These are phyloP conservation scores for Cotesia typhae DNA, from an alignment of 1,140 invertebrate species.

Conservation along the genomic window DNA sequence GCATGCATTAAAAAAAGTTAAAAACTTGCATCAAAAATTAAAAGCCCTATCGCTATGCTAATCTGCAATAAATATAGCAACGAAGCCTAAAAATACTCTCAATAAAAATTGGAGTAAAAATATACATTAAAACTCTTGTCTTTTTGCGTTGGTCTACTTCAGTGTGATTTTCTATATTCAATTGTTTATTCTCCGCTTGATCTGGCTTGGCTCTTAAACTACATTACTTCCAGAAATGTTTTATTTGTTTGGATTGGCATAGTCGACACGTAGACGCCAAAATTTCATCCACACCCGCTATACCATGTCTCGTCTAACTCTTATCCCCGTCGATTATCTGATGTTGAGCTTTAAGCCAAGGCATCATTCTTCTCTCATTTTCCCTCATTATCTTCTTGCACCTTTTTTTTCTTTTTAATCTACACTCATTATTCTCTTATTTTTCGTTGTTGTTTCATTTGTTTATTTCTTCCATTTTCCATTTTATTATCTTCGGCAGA, in stretches of 20 bases:
- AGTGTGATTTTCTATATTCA: background rate
- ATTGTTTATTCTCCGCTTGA: background rate
- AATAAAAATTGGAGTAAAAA: too few species aligned
- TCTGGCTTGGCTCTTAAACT: slow-evolving; percentile 5
- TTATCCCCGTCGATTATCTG: background rate
- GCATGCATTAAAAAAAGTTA: too few species aligned
- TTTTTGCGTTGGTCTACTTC: background rate
- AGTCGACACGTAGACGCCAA: slow-evolving; percentile 8
- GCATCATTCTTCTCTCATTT: background rate
- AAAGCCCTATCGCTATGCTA: too few species aligned
- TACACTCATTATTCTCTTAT: too few species aligned
- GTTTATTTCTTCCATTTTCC: too few species aligned
- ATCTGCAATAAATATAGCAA: too few species aligned
- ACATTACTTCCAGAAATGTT: background rate
- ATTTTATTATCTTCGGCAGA: too few species aligned
- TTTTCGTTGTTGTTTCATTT: too few species aligned
- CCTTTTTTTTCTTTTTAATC: too few species aligned
- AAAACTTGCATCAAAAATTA: too few species aligned
- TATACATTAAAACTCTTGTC: too few species aligned
- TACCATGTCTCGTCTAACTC: background rate
- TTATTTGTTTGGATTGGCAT: slow-evolving; percentile 22
- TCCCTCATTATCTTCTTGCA: background rate
- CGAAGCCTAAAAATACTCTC: too few species aligned
- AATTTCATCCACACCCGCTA: slow-evolving; percentile 1
- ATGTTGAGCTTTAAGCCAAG: background rate